Evolutionary conservation across 2,797 vertebrate species (phyloP).

Genomic region (Notamacropus eugenii): DNA sequence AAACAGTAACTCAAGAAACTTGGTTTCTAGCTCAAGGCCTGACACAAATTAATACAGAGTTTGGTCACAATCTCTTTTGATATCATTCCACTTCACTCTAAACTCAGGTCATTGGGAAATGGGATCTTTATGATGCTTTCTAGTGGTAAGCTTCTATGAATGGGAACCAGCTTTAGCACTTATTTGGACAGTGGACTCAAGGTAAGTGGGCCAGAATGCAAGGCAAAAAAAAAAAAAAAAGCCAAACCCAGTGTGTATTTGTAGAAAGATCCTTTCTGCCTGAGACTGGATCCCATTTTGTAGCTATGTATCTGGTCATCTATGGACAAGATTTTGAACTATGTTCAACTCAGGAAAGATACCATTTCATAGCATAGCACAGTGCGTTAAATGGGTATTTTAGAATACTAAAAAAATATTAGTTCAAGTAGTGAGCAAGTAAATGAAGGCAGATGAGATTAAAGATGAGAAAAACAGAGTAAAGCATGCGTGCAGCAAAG

Average conservation of each 20-base stretch:
- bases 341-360: not conserved
- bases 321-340: not conserved
- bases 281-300: not conserved
- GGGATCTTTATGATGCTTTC: not conserved
- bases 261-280: constrained; percentile 2
- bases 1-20: not conserved
- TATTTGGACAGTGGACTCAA: not conserved
- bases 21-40: not conserved
- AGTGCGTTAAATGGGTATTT: not conserved
- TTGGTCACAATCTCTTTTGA: not conserved
- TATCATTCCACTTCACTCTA: not conserved
- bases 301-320: not conserved
- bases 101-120: not conserved
- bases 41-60: not conserved
- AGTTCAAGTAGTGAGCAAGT: not conserved
- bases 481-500: not conserved
- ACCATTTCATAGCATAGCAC: not conserved
- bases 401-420: not conserved
- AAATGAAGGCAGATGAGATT: not conserved
- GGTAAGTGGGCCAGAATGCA: not conserved
- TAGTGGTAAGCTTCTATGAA: not conserved
- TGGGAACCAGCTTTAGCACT: not conserved
- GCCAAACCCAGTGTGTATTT: constrained; percentile 2
- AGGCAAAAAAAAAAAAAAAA: not conserved
- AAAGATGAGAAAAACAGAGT: not conserved